These are phyloP conservation scores for Volucella bombylans DNA, from an alignment of 2,888 invertebrate species.

Conservation along the genomic window DNA sequence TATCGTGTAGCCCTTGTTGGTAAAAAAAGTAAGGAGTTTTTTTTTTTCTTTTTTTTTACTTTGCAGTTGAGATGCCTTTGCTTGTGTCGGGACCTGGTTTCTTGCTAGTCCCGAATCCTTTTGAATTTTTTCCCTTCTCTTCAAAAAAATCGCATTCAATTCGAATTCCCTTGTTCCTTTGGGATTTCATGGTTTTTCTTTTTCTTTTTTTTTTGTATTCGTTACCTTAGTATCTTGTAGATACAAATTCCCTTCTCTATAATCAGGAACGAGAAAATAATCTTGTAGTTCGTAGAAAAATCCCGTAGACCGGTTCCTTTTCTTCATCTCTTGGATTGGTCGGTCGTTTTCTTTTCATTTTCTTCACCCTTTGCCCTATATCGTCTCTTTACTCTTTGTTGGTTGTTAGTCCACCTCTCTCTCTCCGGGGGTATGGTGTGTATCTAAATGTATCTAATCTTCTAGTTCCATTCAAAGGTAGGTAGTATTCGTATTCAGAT, in stretches of 20 bases:
- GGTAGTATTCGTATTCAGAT: neutral
- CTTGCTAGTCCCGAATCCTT: conserved; percentile 32
- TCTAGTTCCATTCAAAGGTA: conserved; percentile 49
- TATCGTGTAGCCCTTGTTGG: conserved; percentile 5
- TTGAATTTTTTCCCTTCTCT: conserved; percentile 15
- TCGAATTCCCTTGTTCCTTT: conserved; percentile 7
- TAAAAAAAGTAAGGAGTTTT: too few species aligned
- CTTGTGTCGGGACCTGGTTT: conserved; percentile 11
- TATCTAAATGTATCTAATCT: conserved; percentile 46
- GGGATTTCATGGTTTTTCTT: neutral
- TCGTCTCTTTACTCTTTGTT: neutral
- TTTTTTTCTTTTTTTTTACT: conserved; percentile 25
- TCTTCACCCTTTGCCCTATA: conserved; percentile 8
- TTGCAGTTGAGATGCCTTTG: conserved; percentile 31
- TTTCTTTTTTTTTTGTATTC: conserved; percentile 16
- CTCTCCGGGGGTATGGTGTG: conserved; percentile 27
- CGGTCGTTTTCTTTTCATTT: conserved; percentile 1
- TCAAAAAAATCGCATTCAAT: neutral
- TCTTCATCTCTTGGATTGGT: conserved; percentile 5
- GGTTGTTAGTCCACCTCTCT: conserved; percentile 5
- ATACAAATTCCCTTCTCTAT: conserved; percentile 68
- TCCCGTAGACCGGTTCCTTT: conserved; percentile 55
- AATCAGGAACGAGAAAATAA: conserved; percentile 62
- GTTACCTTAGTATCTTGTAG: conserved; percentile 36
- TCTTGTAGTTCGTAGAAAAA: conserved; percentile 70